These are phyloP conservation scores for Bellardia pandia DNA, from an alignment of 2,888 invertebrate species.

Conservation along the genomic window DNA sequence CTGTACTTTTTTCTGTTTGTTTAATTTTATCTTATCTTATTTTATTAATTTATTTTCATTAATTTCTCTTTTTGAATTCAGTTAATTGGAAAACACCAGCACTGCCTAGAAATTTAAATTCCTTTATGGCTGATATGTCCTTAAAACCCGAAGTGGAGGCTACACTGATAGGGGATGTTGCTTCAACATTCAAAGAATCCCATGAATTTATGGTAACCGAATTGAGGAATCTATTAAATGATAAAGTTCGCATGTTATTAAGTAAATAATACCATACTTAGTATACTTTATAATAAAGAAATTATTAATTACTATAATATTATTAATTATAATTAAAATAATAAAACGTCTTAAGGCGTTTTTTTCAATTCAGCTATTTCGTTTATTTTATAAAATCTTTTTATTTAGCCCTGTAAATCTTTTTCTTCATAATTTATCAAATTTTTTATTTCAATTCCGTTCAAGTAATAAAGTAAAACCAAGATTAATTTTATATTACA, in stretches of 20 bases:
- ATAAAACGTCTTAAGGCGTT: neutral
- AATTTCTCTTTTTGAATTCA: slow-evolving; percentile 65
- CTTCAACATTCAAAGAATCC: slow-evolving; percentile 82
- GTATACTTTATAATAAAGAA: slow-evolving; percentile 22
- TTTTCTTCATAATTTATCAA: neutral
- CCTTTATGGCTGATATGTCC: slow-evolving; percentile 84
- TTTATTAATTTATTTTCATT: neutral
- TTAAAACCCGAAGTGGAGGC: slow-evolving; percentile 82
- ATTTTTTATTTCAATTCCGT: neutral
- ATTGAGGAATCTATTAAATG: slow-evolving; percentile 82
- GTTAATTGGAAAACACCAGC: slow-evolving; percentile 81
- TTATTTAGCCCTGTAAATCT: too few species aligned
- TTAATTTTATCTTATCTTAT: neutral
- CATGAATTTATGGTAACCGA: slow-evolving; percentile 82
- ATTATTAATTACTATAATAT: slow-evolving; percentile 32
- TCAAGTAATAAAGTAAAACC: too few species aligned
- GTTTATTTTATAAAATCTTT: slow-evolving; percentile 40
- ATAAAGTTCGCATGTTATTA: slow-evolving; percentile 84
- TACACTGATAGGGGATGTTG: slow-evolving; percentile 82
- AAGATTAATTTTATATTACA: too few species aligned
- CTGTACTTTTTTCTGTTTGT: neutral
- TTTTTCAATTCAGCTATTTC: neutral
- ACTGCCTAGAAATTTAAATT: slow-evolving; percentile 80
- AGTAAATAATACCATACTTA: slow-evolving; percentile 76
- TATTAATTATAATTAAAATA: slow-evolving; percentile 14